phyloP scores from a whole-genome alignment of 2,888 invertebrate genomes.

The Abrostola tripartita region DNA sequence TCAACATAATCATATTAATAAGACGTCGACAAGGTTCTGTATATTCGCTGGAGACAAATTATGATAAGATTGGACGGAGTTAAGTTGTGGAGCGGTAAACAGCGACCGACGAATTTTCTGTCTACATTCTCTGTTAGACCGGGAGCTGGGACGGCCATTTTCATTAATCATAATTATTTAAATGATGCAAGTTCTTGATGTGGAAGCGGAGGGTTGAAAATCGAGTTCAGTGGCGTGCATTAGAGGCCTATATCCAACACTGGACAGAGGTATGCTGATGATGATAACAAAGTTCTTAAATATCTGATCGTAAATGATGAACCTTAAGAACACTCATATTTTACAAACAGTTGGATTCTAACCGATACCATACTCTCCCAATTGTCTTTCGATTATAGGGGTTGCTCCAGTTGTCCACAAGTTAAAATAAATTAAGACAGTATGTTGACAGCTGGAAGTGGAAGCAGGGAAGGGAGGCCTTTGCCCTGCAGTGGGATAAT shows the following conservation, averaged over 20 bases:
- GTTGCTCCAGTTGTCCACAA: too few relatives aligned
- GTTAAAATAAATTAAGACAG: too few relatives aligned
- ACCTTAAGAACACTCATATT: too few relatives aligned
- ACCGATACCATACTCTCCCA: too few relatives aligned
- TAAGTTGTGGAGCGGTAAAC: slow-evolving; percentile 45
- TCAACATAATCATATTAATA: slow-evolving; percentile 35
- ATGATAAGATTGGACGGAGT: slow-evolving; percentile 39
- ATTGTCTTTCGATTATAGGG: too few relatives aligned
- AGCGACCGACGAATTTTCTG: slow-evolving; percentile 38
- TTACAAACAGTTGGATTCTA: too few relatives aligned
- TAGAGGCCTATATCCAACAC: background rate
- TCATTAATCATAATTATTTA: background rate
- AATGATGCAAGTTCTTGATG: background rate
- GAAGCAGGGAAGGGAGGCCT: too few relatives aligned
- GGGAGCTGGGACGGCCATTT: slow-evolving; percentile 28
- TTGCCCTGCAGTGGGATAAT: too few relatives aligned
- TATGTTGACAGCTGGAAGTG: too few relatives aligned
- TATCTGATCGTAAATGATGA: too few relatives aligned
- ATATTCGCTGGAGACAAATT: slow-evolving; percentile 44
- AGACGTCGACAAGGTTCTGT: slow-evolving; percentile 13
- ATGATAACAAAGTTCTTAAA: too few relatives aligned
- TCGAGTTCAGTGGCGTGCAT: background rate
- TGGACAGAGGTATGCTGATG: too few relatives aligned
- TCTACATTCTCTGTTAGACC: slow-evolving; percentile 23
- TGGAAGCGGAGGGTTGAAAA: background rate